A percentile compares a stretch with the other conserved stretches of the same genome.
Evolutionary conservation across 2,113 vertebrate genomes (phyloP).

Genomic region (Eclectus roratus): DNA sequence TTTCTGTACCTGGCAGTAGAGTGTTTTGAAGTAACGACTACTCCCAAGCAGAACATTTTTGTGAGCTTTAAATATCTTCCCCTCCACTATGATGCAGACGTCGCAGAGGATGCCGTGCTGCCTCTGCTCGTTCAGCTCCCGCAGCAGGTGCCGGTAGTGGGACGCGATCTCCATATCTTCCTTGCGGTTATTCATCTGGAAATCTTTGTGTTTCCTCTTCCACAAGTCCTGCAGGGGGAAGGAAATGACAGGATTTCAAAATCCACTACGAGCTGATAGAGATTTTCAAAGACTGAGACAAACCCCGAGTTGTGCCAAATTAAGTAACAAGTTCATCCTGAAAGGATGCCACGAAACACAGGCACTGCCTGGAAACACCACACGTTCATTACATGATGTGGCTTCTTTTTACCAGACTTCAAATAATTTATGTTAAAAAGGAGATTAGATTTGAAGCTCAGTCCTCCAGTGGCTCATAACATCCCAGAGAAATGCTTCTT

Average conservation of each 20-base stretch:
- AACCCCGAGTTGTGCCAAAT: background rate
- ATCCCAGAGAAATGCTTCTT: background rate
- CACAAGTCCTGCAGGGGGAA: conserved; percentile 75
- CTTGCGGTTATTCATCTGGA: conserved; percentile 95
- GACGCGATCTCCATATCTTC: conserved; percentile 99
- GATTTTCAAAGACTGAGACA: background rate
- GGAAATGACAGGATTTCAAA: background rate
- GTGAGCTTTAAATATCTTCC: conserved; percentile 97
- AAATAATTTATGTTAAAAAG: background rate
- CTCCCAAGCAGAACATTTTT: conserved; percentile 96
- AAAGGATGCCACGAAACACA: background rate
- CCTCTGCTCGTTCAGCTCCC: conserved; percentile 95
- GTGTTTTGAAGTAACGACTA: conserved; percentile 97
- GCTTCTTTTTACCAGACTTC: background rate
- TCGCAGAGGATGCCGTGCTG: conserved; percentile 97
- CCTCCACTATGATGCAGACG: conserved; percentile 93
- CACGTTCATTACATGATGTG: background rate
- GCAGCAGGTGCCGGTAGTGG: conserved; percentile 96
- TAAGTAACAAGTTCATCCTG: background rate
- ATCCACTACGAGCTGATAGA: background rate
- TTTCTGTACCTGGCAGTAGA: conserved; percentile 98
- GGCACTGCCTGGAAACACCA: background rate
- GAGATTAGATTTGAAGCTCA: background rate
- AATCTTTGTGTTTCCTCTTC: conserved; percentile 77
- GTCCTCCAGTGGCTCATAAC: background rate